These are phyloP conservation scores for Limanda limanda DNA, from an alignment of 2,113 vertebrate genomes.

Conservation along the genomic window DNA sequence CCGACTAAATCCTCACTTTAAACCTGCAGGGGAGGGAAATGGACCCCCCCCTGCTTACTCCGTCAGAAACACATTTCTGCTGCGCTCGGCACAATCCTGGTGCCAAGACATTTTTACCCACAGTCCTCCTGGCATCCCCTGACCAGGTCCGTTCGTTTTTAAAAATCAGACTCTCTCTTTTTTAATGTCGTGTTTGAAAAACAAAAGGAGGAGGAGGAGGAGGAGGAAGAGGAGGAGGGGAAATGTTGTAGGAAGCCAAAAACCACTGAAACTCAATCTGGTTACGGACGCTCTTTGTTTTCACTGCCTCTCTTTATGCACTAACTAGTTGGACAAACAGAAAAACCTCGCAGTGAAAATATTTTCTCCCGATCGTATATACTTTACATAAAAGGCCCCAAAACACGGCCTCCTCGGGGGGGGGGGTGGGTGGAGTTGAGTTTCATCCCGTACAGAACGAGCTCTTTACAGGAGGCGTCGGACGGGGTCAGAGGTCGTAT, in stretches of 20 bases:
- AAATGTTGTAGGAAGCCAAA: slow-evolving; percentile 46
- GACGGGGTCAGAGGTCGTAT: slow-evolving; percentile 24
- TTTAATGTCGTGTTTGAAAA: slow-evolving; percentile 53
- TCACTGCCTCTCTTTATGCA: slow-evolving; percentile 46
- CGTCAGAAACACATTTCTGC: slow-evolving; percentile 75
- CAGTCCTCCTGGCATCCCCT: slow-evolving; percentile 50
- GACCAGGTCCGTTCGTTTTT: slow-evolving; percentile 42
- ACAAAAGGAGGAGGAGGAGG: slow-evolving; percentile 40
- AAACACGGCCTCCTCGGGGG: slow-evolving; percentile 8
- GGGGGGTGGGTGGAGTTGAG: background rate
- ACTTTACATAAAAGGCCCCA: background rate
- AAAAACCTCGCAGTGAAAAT: background rate
- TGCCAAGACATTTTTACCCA: slow-evolving; percentile 51
- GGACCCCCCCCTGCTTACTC: background rate
- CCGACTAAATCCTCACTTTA: slow-evolving; percentile 57
- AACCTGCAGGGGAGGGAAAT: slow-evolving; percentile 60
- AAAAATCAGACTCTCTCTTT: slow-evolving; percentile 3
- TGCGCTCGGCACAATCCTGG: slow-evolving; percentile 67
- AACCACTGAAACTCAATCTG: slow-evolving; percentile 66
- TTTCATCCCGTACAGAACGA: slow-evolving; percentile 16
- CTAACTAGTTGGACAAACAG: slow-evolving; percentile 57
- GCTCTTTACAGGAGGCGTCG: too few relatives aligned
- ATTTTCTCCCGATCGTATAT: background rate
- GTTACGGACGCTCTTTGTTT: slow-evolving; percentile 52
- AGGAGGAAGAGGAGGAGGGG: background rate